Base-by-base conservation (phyloP, 2,113 vertebrate genomes). In the Ctenomys sociabilis region DNA sequence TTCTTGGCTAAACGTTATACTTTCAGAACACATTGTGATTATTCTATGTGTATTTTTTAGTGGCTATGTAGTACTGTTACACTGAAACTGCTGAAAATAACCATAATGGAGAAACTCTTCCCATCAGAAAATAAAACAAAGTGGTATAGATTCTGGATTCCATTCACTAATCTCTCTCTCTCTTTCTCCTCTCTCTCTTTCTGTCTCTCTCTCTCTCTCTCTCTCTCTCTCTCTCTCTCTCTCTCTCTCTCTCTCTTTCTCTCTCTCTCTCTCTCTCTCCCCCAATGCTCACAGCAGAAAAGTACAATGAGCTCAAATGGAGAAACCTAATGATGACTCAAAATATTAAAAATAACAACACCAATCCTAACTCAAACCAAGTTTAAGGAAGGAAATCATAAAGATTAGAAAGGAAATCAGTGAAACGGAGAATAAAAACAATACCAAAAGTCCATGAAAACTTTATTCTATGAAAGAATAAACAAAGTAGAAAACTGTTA, bases 21-120 rank as follows among this genome's bases (percentile, higher is more conserved):
- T 86, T 96, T 95, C 11, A 94, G 64, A 84, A 52, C 89, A 88
- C 40, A 17, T 63, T 28, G 35, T 66, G 7, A 84, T 35, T 91
- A 1, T 88, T 86, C 52, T 83, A 57, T 52, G 43, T 59, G 43
- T 26, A 57, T 92, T 91, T 52, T 78, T 24, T 19, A 54, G 73
- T 49, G 88, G 28, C 57, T 83, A 84, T 45, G 40, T 93, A 81
- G 90, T 68, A 14, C 40, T 86, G 64, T 68, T 88, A 77, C 37
- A 52, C 63, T 64, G 43, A 73, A 95, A 63, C 35, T 90, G 63
- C 82, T 92, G 61, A 92, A 93, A 96, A 85, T 54, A 90, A 30
- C 17, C 35, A 72, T 37, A 32, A 72, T 22, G 26, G 82, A 77
- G n/a, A 89, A 70, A 22, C 63, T 85, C 17, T 84, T 95, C 28